Conservation (phyloP, 1,140 invertebrate species). For the Drosophila lacteicornis region DNA sequence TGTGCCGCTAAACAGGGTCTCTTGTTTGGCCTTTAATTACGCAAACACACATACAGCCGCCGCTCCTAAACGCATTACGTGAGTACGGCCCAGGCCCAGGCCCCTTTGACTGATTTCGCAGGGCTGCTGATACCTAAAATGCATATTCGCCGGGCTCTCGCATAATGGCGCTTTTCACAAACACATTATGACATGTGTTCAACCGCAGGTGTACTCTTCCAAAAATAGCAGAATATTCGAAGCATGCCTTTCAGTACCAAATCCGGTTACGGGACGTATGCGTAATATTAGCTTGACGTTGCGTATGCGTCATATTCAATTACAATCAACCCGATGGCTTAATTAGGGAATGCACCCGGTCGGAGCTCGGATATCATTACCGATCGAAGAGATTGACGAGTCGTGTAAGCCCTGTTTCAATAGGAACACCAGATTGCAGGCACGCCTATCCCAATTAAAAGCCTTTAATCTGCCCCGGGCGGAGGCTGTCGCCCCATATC, state of each 20-base stretch:
- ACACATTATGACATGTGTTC: slow-evolving; percentile 63
- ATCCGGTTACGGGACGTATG: slow-evolving; percentile 7
- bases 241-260: slow-evolving; percentile 2
- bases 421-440: background rate
- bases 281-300: slow-evolving; percentile 3
- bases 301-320: slow-evolving; percentile 21
- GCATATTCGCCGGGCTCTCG: background rate
- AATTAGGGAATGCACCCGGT: slow-evolving; percentile 26
- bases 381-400: slow-evolving; percentile 25
- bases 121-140: slow-evolving; percentile 23
- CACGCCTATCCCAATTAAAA: slow-evolving; percentile 19
- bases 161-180: slow-evolving; percentile 50
- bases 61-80: slow-evolving; percentile 6
- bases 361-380: background rate
- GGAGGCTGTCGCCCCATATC: slow-evolving; percentile 10
- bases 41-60: background rate
- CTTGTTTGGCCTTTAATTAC: slow-evolving; percentile 4
- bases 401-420: slow-evolving; percentile 2
- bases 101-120: background rate
- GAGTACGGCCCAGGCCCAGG: background rate
- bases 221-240: slow-evolving; percentile 11
- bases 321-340: slow-evolving; percentile 11
- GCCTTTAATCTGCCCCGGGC: slow-evolving; percentile 10
- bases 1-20: background rate
- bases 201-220: slow-evolving; percentile 7